A percentile compares a stretch with the other conserved stretches of the same genome.
phyloP scores from a whole-genome alignment of 2,888 invertebrate species.

The Sesia bembeciformis region DNA sequence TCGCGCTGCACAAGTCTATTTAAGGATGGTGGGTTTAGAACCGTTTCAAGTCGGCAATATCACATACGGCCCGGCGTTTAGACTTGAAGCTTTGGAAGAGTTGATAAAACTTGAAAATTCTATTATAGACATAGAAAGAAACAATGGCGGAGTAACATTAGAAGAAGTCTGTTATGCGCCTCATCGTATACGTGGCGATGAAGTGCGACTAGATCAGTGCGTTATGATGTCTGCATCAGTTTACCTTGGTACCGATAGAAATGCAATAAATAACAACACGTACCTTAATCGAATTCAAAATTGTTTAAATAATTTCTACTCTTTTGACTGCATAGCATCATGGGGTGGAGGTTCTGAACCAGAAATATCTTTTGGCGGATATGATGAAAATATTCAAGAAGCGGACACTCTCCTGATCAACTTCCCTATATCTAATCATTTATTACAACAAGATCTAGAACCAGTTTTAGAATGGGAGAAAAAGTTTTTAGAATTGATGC shows the following conservation, averaged over 20 bases:
- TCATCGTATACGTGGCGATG: conserved; percentile 77
- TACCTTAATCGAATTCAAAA: conserved; percentile 47
- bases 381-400: conserved; percentile 49
- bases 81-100: conserved; percentile 81
- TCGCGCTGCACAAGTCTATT: conserved; percentile 90
- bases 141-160: conserved; percentile 61
- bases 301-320: conserved; percentile 57
- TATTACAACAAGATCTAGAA: conserved; percentile 71
- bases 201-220: conserved; percentile 77
- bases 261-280: conserved; percentile 59
- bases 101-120: conserved; percentile 81
- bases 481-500: conserved; percentile 79
- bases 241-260: conserved; percentile 80
- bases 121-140: conserved; percentile 76
- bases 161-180: conserved; percentile 88
- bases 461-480: conserved; percentile 85
- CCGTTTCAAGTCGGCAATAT: conserved; percentile 44
- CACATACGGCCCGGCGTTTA: conserved; percentile 87
- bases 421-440: conserved; percentile 82
- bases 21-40: conserved; percentile 77
- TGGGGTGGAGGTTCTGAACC: conserved; percentile 94
- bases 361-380: conserved; percentile 88
- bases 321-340: conserved; percentile 79
- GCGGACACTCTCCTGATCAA: conserved; percentile 81
- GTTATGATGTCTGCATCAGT: conserved; percentile 87